Percentiles rank a stretch among this genome's conserved stretches.
These are phyloP conservation scores for Troides oblongomaculatus DNA, from an alignment of 2,888 invertebrate species.

Conservation along the genomic window DNA sequence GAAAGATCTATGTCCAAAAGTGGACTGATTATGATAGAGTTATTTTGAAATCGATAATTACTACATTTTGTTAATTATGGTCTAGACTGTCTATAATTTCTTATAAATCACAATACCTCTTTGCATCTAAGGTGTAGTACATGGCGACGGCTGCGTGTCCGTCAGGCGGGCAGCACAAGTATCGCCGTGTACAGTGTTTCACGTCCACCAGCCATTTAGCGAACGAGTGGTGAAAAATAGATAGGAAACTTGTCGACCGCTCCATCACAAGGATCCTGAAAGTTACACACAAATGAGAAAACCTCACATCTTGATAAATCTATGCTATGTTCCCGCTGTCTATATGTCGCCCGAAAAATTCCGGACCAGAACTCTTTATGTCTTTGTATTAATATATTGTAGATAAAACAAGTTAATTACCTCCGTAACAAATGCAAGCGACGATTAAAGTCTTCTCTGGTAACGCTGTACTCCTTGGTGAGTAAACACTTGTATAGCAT, in stretches of 20 bases:
- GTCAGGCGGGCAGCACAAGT: constrained; percentile 91
- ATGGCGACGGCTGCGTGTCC: constrained; percentile 94
- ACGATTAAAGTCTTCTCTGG: constrained; percentile 89
- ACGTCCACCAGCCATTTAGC: constrained; percentile 97
- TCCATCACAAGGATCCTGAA: constrained; percentile 75
- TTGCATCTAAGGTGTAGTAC: constrained; percentile 87
- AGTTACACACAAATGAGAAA: too few species aligned
- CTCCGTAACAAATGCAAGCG: constrained; percentile 87
- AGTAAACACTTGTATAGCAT: constrained; percentile 90
- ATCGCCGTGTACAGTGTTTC: constrained; percentile 98
- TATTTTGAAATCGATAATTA: background rate
- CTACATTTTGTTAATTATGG: background rate
- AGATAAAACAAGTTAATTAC: constrained; percentile 39
- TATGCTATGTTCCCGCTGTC: too few species aligned
- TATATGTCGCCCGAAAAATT: too few species aligned
- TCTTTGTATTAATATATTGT: too few species aligned
- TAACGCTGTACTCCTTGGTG: constrained; percentile 88
- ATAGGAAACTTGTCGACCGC: constrained; percentile 80
- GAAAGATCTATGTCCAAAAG: too few species aligned
- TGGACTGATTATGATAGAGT: too few species aligned
- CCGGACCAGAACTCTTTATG: too few species aligned
- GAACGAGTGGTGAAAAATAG: constrained; percentile 96
- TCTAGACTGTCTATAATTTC: too few species aligned
- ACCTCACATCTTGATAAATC: too few species aligned
- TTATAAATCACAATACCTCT: constrained; percentile 53